Percentiles rank a stretch among this genome's conserved stretches.
Conservation (phyloP, 2,888 invertebrate genomes). For the Caenorhabditis angaria region DNA sequence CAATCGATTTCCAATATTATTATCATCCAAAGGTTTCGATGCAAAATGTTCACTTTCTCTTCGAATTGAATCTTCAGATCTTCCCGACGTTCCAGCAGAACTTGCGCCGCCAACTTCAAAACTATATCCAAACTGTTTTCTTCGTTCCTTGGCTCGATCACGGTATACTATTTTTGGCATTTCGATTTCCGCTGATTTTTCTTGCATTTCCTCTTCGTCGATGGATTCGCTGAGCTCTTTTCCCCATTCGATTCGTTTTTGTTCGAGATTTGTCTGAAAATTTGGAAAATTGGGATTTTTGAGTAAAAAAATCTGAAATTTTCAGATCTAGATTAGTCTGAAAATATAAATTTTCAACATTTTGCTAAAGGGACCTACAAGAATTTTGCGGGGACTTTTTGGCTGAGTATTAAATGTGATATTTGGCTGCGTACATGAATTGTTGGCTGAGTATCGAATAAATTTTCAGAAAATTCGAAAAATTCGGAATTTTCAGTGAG, state of each 20-base stretch:
- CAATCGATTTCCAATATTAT: conserved; percentile 92
- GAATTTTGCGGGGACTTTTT: too few species aligned
- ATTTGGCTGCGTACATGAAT: too few species aligned
- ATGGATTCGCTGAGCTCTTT: conserved; percentile 34
- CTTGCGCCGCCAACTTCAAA: conserved; percentile 37
- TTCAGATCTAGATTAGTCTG: background rate
- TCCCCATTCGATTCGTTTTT: conserved; percentile 52
- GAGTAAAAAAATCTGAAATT: background rate
- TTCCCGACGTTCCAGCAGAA: conserved; percentile 7
- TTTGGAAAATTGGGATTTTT: background rate
- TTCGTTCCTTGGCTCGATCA: conserved; percentile 93
- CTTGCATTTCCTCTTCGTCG: conserved; percentile 54
- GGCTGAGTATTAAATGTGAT: too few species aligned
- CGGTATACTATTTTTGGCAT: conserved; percentile 78
- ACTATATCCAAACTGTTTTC: conserved; percentile 80
- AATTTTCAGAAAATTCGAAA: too few species aligned
- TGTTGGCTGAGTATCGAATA: too few species aligned
- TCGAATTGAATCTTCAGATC: conserved; percentile 24
- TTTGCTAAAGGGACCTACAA: too few species aligned
- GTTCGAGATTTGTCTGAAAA: conserved; percentile 58
- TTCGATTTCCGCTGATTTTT: too few species aligned
- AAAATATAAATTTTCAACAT: background rate
- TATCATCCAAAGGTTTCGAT: conserved; percentile 54
- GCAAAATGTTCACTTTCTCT: conserved; percentile 51
- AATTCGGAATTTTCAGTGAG: too few species aligned